A percentile compares a stretch with the other conserved stretches of the same genome.
Conservation (phyloP, 2,888 invertebrate species). For the Blastobasis lacticolella region DNA sequence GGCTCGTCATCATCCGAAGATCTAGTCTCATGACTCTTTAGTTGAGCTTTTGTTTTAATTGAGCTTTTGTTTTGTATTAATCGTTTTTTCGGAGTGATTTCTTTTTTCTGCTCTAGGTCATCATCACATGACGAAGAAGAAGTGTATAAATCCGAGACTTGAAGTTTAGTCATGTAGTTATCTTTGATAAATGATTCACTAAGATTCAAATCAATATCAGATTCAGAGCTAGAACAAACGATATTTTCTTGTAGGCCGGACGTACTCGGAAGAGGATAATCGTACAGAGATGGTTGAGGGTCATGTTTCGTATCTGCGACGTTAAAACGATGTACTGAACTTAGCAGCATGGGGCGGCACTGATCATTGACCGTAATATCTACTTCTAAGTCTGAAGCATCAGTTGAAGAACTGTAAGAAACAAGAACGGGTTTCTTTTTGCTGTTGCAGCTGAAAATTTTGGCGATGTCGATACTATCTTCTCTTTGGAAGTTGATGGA, state of each 20-base stretch:
- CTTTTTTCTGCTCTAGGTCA: constrained; percentile 13
- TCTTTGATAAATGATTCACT: constrained; percentile 19
- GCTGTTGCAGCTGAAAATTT: constrained; percentile 15
- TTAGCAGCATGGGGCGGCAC: constrained; percentile 10
- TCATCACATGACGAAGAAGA: constrained; percentile 16
- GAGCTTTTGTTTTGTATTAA: constrained; percentile 5
- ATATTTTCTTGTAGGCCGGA: constrained; percentile 17
- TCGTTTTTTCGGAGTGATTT: constrained; percentile 17
- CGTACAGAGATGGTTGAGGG: constrained; percentile 19
- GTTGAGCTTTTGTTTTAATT: constrained; percentile 14
- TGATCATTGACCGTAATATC: constrained; percentile 18
- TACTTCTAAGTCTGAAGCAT: constrained; percentile 16
- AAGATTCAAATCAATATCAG: constrained; percentile 19
- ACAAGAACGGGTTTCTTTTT: constrained; percentile 18
- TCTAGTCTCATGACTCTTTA: constrained; percentile 10
- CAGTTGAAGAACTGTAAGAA: constrained; percentile 19
- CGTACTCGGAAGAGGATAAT: constrained; percentile 19
- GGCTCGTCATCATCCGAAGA: constrained; percentile 18
- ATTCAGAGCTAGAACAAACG: constrained; percentile 16
- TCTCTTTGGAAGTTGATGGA: constrained; percentile 13
- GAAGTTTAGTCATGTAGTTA: constrained; percentile 14
- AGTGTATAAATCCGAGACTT: constrained; percentile 17
- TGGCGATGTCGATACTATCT: constrained; percentile 13
- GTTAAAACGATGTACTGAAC: constrained; percentile 13
- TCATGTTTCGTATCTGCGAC: constrained; percentile 16